These are phyloP conservation scores for Cydia amplana DNA, from an alignment of 1,140 invertebrate species.

Conservation along the genomic window DNA sequence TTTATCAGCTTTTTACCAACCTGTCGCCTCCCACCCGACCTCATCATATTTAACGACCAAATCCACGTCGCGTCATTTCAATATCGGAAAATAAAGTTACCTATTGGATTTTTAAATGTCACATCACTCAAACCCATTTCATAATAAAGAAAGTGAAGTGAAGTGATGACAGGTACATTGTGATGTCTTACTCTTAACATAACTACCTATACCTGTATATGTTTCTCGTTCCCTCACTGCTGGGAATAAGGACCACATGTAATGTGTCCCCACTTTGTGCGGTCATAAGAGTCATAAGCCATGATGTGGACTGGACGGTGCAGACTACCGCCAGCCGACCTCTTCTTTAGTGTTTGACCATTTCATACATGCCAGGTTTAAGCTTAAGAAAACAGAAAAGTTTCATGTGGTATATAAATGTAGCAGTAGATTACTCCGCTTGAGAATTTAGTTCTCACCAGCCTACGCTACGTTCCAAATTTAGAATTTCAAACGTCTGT, in stretches of 20 bases:
- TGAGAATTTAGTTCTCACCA: background rate
- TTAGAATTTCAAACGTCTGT: background rate
- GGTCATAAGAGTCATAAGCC: too few species aligned
- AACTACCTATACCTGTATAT: too few species aligned
- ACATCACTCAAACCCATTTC: background rate
- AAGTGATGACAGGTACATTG: too few species aligned
- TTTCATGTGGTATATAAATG: background rate
- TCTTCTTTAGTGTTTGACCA: too few species aligned
- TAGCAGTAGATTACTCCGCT: background rate
- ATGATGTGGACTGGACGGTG: too few species aligned
- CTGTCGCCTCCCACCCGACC: slow-evolving; percentile 27
- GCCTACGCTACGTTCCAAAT: background rate
- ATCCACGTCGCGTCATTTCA: slow-evolving; percentile 21
- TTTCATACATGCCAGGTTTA: too few species aligned
- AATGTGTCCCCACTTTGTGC: too few species aligned
- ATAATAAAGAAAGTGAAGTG: background rate
- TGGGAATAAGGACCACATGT: too few species aligned
- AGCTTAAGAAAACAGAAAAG: background rate
- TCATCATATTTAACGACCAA: slow-evolving; percentile 29
- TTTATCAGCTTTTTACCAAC: slow-evolving; percentile 32
- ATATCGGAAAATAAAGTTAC: slow-evolving; percentile 25
- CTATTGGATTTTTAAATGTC: background rate
- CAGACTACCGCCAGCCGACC: too few species aligned
- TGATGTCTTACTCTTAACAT: too few species aligned
- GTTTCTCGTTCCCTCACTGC: too few species aligned